A percentile compares a stretch with the other conserved stretches of the same genome.
Evolutionary conservation across 2,888 invertebrate genomes (phyloP).

Genomic region (Drosophila nigritarsus): DNA sequence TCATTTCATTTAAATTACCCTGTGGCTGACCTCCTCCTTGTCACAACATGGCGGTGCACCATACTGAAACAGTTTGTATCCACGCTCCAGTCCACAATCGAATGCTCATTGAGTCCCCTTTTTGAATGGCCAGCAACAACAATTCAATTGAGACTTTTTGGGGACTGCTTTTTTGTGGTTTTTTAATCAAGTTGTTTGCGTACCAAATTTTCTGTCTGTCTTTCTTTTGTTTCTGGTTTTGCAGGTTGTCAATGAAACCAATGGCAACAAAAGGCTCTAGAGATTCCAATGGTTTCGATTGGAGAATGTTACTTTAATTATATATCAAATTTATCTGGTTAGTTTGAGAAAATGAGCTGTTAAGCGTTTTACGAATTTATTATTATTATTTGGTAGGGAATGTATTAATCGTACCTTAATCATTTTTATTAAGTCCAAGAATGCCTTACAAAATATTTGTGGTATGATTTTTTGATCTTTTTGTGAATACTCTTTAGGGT

Average conservation of each 20-base stretch:
- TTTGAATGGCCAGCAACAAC: constrained; percentile 43
- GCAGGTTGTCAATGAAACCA: constrained; percentile 49
- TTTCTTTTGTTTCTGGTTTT: constrained; percentile 43
- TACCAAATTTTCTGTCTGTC: constrained; percentile 51
- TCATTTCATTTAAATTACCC: constrained; percentile 79
- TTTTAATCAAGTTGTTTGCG: constrained; percentile 78
- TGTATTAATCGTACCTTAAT: background rate
- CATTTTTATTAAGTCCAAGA: background rate
- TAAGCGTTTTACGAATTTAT: background rate
- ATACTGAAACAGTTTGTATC: constrained; percentile 69
- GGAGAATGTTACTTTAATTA: constrained; percentile 23
- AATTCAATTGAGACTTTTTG: constrained; percentile 23
- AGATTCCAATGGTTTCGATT: constrained; percentile 13
- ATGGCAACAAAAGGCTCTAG: constrained; percentile 24
- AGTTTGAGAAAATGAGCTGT: background rate
- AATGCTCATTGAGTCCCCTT: constrained; percentile 64
- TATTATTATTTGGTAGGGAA: background rate
- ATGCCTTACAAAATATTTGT: background rate
- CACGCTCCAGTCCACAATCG: constrained; percentile 60
- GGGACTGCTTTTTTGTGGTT: constrained; percentile 66
- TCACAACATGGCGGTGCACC: constrained; percentile 69
- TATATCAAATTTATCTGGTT: constrained; percentile 9
- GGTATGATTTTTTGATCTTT: background rate
- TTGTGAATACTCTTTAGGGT: background rate
- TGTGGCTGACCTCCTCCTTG: constrained; percentile 79